Evolutionary conservation across 2,113 vertebrate species (phyloP), one percentile per base, ranked within the genome.

Genomic region (Odontesthes bonariensis): DNA sequence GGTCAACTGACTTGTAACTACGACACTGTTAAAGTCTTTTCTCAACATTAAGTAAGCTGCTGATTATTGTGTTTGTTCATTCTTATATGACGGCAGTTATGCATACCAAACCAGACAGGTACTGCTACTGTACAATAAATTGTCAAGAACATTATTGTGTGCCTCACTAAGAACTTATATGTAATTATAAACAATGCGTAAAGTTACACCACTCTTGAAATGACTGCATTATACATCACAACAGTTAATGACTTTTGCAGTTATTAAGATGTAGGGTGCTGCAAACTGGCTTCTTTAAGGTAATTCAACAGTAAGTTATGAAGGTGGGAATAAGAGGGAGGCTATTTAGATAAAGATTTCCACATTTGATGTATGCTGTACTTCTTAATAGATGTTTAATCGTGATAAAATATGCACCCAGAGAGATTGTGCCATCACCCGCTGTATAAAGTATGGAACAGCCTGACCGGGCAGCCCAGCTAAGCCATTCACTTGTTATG

Each of bases 301-400:
- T 49, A 64, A 59, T n/a, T 49, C 13, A 55, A 35, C 47, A 31
- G n/a, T 42, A 57, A 60, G 23, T 8, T 14, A 53, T 71, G 19
- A 55, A 32, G 22, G 72, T 40, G 32, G 49, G 12, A 51, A 46
- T 13, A 55, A 68, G n/a, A n/a, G 7, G 6, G 9, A 52, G 35
- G n/a, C 10, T 13, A 54, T 47, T 64, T 8, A 14, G 4, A 63
- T 40, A 7, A 56, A 59, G 27, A 20, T 11, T 20, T 5, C 20
- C 6, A 73, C n/a, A 63, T 12, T 67, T 52, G 60, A 75, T 75
- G 49, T 52, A 40, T 69, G 58, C 63, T 64, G 31, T 47, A 60
- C 22, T 46, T 7, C 19, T 61, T 78, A 79, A 85, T 68, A 77
- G 35, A 19, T 44, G 62, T 81, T 71, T 83, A 76, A 84, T 79